phyloP scores from a whole-genome alignment of 2,113 vertebrate genomes.

The Mustelus asterias region DNA sequence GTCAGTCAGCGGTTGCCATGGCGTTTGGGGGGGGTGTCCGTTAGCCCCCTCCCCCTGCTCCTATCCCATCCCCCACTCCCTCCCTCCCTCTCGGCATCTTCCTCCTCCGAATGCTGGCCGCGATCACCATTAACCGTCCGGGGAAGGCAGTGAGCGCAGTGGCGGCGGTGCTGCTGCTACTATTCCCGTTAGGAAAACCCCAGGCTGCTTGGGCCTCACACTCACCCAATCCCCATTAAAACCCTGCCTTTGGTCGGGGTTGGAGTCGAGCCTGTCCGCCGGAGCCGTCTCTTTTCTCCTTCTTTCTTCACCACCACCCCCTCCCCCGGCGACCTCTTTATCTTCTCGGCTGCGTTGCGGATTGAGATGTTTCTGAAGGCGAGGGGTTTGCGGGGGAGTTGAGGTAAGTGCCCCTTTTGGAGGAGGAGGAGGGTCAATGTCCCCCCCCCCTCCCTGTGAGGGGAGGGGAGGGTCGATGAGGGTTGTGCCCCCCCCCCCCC shows the following conservation, averaged over 20 bases:
- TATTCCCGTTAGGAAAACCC: too few relatives aligned
- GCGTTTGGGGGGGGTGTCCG: neutral
- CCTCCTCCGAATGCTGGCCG: neutral
- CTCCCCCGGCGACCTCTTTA: neutral
- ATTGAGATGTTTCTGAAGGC: slow-evolving; percentile 13
- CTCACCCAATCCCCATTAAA: too few relatives aligned
- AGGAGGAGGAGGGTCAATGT: neutral
- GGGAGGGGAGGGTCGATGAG: too few relatives aligned
- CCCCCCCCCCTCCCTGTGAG: neutral
- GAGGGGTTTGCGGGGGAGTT: neutral
- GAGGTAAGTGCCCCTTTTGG: neutral
- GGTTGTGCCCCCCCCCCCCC: neutral
- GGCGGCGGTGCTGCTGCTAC: too few relatives aligned
- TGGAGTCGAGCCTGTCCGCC: neutral
- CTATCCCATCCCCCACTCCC: neutral
- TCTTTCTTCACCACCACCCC: too few relatives aligned
- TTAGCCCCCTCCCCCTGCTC: neutral
- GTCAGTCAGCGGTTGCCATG: neutral
- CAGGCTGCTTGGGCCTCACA: neutral
- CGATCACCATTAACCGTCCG: neutral
- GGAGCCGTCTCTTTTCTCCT: neutral
- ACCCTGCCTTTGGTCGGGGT: neutral
- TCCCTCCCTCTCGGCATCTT: too few relatives aligned
- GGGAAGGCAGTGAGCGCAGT: neutral
- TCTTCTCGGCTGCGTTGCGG: neutral